phyloP scores from a whole-genome alignment of 2,797 vertebrate species.

The Clarias platycephalus region DNA sequence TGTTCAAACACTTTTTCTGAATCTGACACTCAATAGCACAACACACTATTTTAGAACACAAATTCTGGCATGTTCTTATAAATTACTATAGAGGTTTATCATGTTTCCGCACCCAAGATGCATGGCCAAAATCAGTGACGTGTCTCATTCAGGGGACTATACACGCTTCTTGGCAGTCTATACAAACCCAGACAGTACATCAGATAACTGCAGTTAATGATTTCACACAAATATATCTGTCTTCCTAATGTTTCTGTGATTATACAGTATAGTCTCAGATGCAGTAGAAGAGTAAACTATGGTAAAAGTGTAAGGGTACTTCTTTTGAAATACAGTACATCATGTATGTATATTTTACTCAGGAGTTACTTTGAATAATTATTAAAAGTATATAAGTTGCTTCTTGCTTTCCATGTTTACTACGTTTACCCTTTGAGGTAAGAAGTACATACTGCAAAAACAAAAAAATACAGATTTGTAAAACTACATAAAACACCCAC shows the following conservation, averaged over 20 bases:
- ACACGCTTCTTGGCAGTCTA: not conserved
- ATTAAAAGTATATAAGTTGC: not conserved
- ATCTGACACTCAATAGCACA: not conserved
- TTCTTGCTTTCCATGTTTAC: not conserved
- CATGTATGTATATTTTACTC: not conserved
- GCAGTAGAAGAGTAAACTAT: not conserved
- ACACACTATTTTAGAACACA: not conserved
- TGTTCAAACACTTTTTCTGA: not conserved
- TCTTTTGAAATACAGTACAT: not conserved
- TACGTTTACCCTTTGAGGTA: not conserved
- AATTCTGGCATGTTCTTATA: not conserved
- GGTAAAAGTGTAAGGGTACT: not conserved
- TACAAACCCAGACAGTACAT: not conserved
- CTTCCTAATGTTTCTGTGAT: not conserved
- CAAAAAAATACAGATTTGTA: not conserved
- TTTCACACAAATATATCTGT: not conserved
- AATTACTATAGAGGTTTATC: not conserved
- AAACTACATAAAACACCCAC: not conserved
- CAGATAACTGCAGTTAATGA: not conserved
- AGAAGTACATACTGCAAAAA: not conserved
- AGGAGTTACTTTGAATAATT: not conserved
- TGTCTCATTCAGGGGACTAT: not conserved
- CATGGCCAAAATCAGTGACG: not conserved
- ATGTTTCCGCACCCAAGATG: not conserved
- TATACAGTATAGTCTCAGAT: not conserved